Evolutionary conservation across 2,113 vertebrate species (phyloP), one percentile per base, ranked within the genome.

Genomic region (Chunga burmeisteri): DNA sequence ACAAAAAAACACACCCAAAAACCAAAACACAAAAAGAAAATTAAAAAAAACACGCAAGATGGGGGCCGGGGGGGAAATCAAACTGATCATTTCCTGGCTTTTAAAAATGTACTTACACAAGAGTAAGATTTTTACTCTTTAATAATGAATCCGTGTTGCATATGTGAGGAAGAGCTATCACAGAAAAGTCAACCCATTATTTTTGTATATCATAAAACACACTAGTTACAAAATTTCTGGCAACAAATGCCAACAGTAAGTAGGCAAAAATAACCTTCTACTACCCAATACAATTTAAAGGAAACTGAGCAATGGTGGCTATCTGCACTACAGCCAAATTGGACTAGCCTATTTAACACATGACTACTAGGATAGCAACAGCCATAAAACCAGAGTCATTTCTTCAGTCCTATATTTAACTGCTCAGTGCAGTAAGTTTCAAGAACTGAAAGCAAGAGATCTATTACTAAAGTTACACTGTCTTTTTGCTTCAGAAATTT

Each of bases 131-230:
- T 52, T 46, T 40, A 46, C 5, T 73, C 25, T 63, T 58, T 11
- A 32, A 4, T 40, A 40, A 50, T 7, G n/a, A 0, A 0, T 16
- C 18, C 11, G 9, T 13, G 11, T 30, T 30, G 9, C 20, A 11
- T 25, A 53, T 7, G 3, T 42, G 71, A 49, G 25, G 55, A 68
- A 52, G 27, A 50, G 6, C 13, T 42, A 40, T 27, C 67, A 61
- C 47, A 83, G 21, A 73, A 53, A 26, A 78, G 23, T n/a, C n/a
- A 68, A 67, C 11, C 7, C 16, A n/a, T 40, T 56, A 26, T 44
- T 56, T 84, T 47, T 1, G 0, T 65, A 14, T 65, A 11, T 36
- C 18, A 36, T 50, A 63, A 40, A 63, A 68, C 30, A 30, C 27
- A 63, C 73, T 38, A 0, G 1, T 50, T 71, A 38, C 19, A 63